Evolutionary conservation across 1,140 invertebrate genomes (phyloP), one percentile per base, ranked within the genome.

Genomic region (Penaeus chinensis): DNA sequence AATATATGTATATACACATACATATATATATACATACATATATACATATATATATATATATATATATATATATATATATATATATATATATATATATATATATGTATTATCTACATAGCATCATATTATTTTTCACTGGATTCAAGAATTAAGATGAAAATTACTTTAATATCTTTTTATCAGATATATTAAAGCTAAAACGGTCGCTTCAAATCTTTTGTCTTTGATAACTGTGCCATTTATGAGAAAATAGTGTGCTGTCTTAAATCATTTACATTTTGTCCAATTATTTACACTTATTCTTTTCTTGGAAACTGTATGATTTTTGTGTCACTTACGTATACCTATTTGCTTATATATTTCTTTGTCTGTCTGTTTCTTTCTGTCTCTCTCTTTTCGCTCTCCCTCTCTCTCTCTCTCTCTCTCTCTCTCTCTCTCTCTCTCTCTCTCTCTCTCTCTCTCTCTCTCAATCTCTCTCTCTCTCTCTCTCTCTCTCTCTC

Each of bases 21-120:
- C 19, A 20, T 3, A 19, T 0, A 8, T n/a, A 32, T 20, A 37
- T 22, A 77, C 8, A 77, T 22, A 77, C n/a, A 77, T 54, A 77
- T 24, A 77, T 24, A 77, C n/a, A 37, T 19, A 54, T 37, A 79
- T 54, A 83, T 61, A 69, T 32, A 69, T 65, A 83, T 32, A 47
- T 61, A 83, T 61, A 83, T 61, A 83, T 61, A 83, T 61, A 83
- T 61, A 71, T 61, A 71, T 61, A 83, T 61, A 83, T 22, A 79
- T 32, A 79, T 19, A 54, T 10, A 47, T 11, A 54, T 19, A 79
- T 19, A 79, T 32, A 66, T 18, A 19, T n/a, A 66, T 32, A 42
- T 11, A 42, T 24, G 54, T 20, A 69, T 13, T 7, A n/a, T 42
- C n/a, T 32, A n/a, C 24, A 63, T 71, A 32, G 54, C 54, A 13